These are phyloP conservation scores for Anoplophora glabripennis DNA, from an alignment of 1,140 invertebrate genomes.

Conservation along the genomic window DNA sequence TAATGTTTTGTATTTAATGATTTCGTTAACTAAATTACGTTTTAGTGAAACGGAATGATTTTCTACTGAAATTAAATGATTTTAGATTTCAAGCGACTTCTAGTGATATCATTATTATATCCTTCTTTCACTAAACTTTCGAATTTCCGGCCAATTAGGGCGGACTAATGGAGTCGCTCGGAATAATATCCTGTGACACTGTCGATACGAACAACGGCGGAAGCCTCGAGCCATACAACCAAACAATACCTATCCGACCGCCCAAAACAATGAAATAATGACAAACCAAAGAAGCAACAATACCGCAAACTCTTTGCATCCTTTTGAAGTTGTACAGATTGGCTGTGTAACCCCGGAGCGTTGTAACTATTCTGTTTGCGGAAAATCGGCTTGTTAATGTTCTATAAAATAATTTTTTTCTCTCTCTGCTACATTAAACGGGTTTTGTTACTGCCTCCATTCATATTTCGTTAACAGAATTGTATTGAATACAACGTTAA, in stretches of 20 bases:
- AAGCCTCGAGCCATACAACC: conserved; percentile 14
- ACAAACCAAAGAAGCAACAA: conserved; percentile 37
- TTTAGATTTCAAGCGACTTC: not conserved
- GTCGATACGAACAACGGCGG: conserved; percentile 1
- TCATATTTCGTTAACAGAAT: too few species aligned
- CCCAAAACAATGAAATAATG: conserved; percentile 40
- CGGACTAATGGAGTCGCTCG: not conserved
- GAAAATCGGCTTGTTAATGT: too few species aligned
- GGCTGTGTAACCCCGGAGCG: conserved; percentile 4
- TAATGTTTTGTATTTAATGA: too few species aligned
- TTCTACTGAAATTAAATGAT: not conserved
- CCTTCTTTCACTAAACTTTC: not conserved
- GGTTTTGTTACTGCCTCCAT: too few species aligned
- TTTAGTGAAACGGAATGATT: not conserved
- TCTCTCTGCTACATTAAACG: too few species aligned
- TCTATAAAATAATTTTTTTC: too few species aligned
- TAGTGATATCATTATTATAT: not conserved
- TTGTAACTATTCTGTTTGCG: not conserved
- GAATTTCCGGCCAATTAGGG: conserved; percentile 12
- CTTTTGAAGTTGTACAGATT: conserved; percentile 1
- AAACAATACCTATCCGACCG: conserved; percentile 7
- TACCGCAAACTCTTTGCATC: conserved; percentile 15
- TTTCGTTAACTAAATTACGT: too few species aligned
- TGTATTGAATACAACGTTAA: too few species aligned
- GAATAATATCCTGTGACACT: conserved; percentile 8